Evolutionary conservation across 1,140 invertebrate species (phyloP), one percentile per base, ranked within the genome.

Genomic region (Ladona fulva): DNA sequence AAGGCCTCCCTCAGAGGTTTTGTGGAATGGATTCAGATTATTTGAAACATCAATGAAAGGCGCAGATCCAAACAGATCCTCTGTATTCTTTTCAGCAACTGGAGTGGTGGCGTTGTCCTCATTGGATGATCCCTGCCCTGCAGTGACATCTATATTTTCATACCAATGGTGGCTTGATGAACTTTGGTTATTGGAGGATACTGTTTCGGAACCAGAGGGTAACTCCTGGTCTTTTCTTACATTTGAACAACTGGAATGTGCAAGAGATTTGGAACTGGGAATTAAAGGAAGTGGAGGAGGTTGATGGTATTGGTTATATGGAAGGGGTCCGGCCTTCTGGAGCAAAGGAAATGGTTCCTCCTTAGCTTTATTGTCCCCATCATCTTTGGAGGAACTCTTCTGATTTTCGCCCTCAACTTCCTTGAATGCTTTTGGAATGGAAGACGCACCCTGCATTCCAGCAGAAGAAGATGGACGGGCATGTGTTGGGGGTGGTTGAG

Each of bases 1-100:
- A 22, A 75, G 75, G 10, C 78, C 77, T 14, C 79, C 83, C 37
- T 82, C 83, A 16, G 80, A 82, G 66, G 42, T 81, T n/a, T 78
- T 82, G 76, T 82, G 83, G 42, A 86, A 86, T 0, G 83, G 83
- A 78, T 78, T 79, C n/a, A 80, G 81, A n/a, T 85, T 84, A 24
- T 79, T 42, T 14, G 66, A 80, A n/a, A 80, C 82, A 0, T 83
- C 83, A 74, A 81, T 82, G 29, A 89, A 89, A 3, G 88, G 88
- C 7, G 88, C 88, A 0, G 87, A 88, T 5, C 87, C 88, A 79
- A 89, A 89, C 0, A 89, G 81, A 82, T 89, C 88, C 29, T 37
- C 29, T 5, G 29, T 8, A 8, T 37, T 37, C 75, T 84, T 86
- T 0, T 82, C 78, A 14, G 29, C 44, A 73, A 25, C 75, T 16